These are phyloP conservation scores for Bubo bubo DNA, from an alignment of 2,113 vertebrate species.

Conservation along the genomic window DNA sequence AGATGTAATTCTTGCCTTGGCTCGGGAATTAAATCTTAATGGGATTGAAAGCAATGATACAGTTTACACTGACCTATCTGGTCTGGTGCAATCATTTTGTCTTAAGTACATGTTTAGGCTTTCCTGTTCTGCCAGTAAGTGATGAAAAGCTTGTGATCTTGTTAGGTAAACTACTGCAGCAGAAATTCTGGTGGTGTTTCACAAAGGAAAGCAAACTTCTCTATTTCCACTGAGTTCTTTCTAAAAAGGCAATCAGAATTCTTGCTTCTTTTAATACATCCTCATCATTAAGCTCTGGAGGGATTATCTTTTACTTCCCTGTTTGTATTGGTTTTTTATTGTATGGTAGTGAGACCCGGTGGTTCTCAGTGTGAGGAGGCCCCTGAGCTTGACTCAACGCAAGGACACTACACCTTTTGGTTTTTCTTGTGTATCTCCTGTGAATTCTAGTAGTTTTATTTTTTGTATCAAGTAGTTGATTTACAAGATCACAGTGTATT, in stretches of 20 bases:
- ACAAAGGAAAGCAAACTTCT: not conserved
- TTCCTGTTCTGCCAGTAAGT: not conserved
- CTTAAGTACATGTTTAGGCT: not conserved
- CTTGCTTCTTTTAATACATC: not conserved
- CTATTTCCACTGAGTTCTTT: not conserved
- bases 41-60: not conserved
- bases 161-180: not conserved
- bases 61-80: not conserved
- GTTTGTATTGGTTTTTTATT: not conserved
- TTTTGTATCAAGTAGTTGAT: not conserved
- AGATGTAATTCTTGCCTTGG: not conserved
- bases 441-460: not conserved
- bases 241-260: not conserved
- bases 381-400: rapidly evolving
- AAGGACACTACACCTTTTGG: not conserved
- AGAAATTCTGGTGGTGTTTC: not conserved
- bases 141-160: not conserved
- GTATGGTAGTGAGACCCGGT: not conserved
- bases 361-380: not conserved
- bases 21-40: not conserved
- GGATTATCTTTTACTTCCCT: not conserved
- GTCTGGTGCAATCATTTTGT: not conserved
- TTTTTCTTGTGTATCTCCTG: not conserved
- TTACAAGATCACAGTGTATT: not conserved
- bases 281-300: not conserved